Evolutionary conservation across 1,140 invertebrate genomes (phyloP).

Genomic region (Paraescarpia echinospica): DNA sequence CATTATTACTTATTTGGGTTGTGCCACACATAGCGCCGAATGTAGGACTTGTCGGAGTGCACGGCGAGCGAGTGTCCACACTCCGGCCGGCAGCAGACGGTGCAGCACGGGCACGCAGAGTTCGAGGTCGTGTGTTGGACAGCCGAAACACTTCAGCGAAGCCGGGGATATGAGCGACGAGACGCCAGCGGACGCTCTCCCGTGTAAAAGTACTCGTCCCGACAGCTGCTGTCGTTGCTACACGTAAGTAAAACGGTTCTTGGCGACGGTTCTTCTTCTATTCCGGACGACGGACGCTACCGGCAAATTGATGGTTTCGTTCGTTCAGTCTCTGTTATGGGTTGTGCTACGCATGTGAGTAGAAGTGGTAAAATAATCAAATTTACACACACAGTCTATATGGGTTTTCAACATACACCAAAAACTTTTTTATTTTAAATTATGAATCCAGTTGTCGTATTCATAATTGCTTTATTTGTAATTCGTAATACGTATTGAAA

Average conservation of each 20-base stretch:
- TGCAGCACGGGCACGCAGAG: neutral
- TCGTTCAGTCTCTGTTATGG: neutral
- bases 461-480: too few species aligned
- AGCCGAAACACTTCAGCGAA: neutral
- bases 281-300: neutral
- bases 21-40: neutral
- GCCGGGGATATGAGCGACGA: neutral
- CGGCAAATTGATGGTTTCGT: neutral
- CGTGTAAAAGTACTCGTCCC: neutral
- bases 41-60: neutral
- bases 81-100: neutral
- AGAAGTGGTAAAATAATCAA: too few species aligned
- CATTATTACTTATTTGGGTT: neutral
- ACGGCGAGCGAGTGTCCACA: neutral
- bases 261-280: too few species aligned
- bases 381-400: too few species aligned
- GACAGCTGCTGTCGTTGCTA: neutral
- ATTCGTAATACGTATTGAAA: too few species aligned
- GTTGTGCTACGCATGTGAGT: too few species aligned
- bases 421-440: too few species aligned
- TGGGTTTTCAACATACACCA: too few species aligned
- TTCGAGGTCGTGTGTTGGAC: neutral
- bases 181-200: neutral
- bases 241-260: neutral
- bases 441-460: too few species aligned